Evolutionary conservation across 2,797 vertebrate genomes (phyloP), one percentile per base, ranked within the genome.

Genomic region (Pangasius macronema): DNA sequence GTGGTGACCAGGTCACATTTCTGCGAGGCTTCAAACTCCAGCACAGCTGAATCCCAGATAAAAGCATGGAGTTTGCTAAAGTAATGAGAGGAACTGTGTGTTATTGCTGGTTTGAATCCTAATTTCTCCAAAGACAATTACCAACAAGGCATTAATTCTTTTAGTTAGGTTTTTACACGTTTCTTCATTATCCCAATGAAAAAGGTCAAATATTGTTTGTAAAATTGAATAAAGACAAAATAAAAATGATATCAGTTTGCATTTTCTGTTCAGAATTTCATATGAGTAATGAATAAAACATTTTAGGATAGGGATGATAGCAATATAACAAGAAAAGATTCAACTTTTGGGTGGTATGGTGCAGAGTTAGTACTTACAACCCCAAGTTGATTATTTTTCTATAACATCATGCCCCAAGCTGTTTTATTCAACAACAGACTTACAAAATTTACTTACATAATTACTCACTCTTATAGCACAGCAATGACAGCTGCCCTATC

Each of bases 21-120:
- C 96, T 99, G 99, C n/a, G 99, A 99, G 83, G 99, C 99, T 94
- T 99, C 99, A 13, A 99, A 99, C 95, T 99, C 99, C 95, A 99
- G 96, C 94, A 99, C 99, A 0, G 99, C 99, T 0, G 98, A 99
- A 95, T 99, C 99, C 99, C 99, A 99, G 95, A 99, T 99, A 96
- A 99, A 99, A 85, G 99, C 99, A 0, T 99, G 99, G 94, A 99
- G 98, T 95, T 99, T 99, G 96, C 98, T 99, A 96, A 92, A 87
- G 65, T 33, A 53, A 49, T 2, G 84, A 49, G 36, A 85, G 10
- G 8, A 30, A 67, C 22, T 9, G 11, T 57, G 20, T 63, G 33
- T 85, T 82, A 79, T 18, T 75, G 59, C 20, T 30, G 42, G 33
- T 57, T 73, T 16, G 3, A 57, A 22, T 65, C 5, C 61, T 2